These are phyloP conservation scores for Drosophila fuyamai DNA, from an alignment of 1,140 invertebrate species.

Conservation along the genomic window DNA sequence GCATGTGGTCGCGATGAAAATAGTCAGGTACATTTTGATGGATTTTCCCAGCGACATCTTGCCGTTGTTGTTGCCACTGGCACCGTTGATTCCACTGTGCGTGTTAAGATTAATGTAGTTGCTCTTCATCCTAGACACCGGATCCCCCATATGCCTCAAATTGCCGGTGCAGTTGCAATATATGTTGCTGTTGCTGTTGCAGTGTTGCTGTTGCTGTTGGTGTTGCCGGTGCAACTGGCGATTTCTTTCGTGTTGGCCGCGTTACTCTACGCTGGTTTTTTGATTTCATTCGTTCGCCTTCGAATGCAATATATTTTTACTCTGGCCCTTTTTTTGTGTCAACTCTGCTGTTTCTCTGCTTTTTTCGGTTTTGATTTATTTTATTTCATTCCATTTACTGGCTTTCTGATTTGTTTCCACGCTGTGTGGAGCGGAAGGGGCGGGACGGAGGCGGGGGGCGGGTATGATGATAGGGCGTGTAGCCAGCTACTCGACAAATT, in stretches of 20 bases:
- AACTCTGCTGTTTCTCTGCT: conserved; percentile 22
- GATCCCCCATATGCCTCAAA: not conserved
- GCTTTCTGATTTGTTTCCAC: conserved; percentile 51
- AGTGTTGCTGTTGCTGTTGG: not conserved
- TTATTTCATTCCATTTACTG: conserved; percentile 30
- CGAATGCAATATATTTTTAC: conserved; percentile 35
- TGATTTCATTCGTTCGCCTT: conserved; percentile 69
- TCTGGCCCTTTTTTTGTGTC: conserved; percentile 24
- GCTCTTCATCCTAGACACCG: conserved; percentile 33
- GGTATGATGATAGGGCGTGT: conserved; percentile 34
- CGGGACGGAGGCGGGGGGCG: conserved; percentile 31
- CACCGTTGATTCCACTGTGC: conserved; percentile 17
- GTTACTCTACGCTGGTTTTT: conserved; percentile 53
- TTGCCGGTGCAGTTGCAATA: conserved; percentile 6
- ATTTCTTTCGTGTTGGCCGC: conserved; percentile 66
- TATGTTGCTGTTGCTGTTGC: conserved; percentile 15
- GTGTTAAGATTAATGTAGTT: conserved; percentile 25
- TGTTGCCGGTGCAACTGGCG: conserved; percentile 12
- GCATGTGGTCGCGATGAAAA: conserved; percentile 83
- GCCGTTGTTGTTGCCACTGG: conserved; percentile 18
- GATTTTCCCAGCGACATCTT: conserved; percentile 82
- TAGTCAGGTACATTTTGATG: conserved; percentile 85
- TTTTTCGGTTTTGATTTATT: conserved; percentile 27
- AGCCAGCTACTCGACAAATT: conserved; percentile 25
- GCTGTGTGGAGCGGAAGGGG: conserved; percentile 28